Conservation (phyloP, 2,113 vertebrate species). For the Theristicus caerulescens region DNA sequence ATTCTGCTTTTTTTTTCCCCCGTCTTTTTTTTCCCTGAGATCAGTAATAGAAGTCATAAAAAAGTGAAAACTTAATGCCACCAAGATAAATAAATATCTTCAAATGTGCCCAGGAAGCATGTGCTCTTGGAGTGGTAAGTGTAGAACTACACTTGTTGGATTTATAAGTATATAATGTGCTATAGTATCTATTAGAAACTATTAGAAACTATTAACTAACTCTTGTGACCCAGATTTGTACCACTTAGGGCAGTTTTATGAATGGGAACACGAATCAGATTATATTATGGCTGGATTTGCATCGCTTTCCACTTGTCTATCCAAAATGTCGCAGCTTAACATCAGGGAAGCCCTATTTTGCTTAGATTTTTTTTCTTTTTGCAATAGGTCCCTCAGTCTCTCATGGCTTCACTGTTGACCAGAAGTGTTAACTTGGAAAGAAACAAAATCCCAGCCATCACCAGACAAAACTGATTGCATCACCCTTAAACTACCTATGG, state of each 20-base stretch:
- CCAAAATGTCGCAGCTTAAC: neutral
- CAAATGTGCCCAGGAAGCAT: neutral
- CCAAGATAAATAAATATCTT: neutral
- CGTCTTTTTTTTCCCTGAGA: accelerated
- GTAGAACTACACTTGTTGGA: neutral
- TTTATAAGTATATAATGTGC: neutral
- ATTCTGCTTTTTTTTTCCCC: neutral
- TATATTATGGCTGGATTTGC: neutral
- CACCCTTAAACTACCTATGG: accelerated
- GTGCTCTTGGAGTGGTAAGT: neutral
- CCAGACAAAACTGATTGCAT: neutral
- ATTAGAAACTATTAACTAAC: neutral
- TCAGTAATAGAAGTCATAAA: neutral
- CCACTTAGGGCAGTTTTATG: neutral
- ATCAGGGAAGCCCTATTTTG: neutral
- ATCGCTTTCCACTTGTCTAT: neutral
- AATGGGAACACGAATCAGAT: neutral
- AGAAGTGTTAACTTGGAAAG: neutral
- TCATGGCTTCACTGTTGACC: neutral
- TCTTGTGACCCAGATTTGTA: neutral
- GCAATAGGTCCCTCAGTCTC: neutral
- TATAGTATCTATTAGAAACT: neutral
- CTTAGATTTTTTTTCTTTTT: neutral
- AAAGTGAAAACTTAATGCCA: neutral
- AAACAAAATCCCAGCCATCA: neutral